Evolutionary conservation across 92 coral and sea anemone species (phyloP).

Genomic region (Phenganax subtilis): DNA sequence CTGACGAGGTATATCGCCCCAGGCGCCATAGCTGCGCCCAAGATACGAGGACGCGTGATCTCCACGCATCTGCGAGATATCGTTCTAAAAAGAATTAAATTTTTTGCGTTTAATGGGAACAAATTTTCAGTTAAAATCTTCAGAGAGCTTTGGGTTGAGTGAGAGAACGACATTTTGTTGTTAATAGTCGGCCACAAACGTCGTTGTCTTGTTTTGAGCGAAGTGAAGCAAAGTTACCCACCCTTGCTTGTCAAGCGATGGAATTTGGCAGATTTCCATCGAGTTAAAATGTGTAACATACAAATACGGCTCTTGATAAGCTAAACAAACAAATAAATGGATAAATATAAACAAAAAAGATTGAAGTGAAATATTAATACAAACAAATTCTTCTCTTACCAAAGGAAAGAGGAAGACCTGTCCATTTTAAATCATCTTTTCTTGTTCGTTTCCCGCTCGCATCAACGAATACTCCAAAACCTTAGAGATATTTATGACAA

Average conservation of each 20-base stretch:
- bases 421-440: constrained; percentile 88
- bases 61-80: constrained; percentile 87
- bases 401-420: constrained; percentile 88
- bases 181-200: no score
- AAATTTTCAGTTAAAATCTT: no score
- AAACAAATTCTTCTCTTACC: constrained; percentile 53
- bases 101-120: not conserved
- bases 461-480: constrained; percentile 91
- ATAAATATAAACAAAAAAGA: not conserved
- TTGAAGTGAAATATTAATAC: not conserved
- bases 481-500: constrained; percentile 36
- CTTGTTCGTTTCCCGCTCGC: constrained; percentile 79
- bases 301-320: constrained; percentile 86
- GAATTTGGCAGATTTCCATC: constrained; percentile 89
- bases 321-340: constrained; percentile 34
- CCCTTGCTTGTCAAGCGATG: constrained; percentile 62
- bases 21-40: constrained; percentile 85
- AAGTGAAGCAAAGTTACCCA: constrained; percentile 39
- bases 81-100: constrained; percentile 54
- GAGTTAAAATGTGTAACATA: constrained; percentile 96
- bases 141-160: no score
- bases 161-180: no score
- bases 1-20: constrained; percentile 93
- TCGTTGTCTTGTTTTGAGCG: not conserved
- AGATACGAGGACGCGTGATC: constrained; percentile 84